Conservation (phyloP, 2,113 vertebrate species). For the Etia nguti region DNA sequence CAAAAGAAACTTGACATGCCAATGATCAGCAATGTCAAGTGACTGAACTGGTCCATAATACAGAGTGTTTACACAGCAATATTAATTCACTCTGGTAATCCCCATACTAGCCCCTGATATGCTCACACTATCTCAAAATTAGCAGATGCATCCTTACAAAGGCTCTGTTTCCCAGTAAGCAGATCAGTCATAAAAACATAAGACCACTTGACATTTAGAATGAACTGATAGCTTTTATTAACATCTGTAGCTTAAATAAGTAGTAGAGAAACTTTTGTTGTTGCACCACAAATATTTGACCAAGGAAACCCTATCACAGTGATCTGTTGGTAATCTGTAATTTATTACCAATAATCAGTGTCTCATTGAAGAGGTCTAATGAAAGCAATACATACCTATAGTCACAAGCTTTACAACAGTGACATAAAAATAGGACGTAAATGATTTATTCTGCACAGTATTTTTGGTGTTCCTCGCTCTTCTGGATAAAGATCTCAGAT, state of each 20-base stretch:
- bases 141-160: background rate
- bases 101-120: background rate
- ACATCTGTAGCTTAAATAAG: background rate
- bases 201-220: background rate
- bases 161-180: background rate
- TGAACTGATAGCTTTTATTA: background rate
- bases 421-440: background rate
- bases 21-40: slow-evolving; percentile 37
- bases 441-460: background rate
- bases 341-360: background rate
- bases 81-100: slow-evolving; percentile 33
- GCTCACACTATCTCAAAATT: background rate
- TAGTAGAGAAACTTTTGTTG: background rate
- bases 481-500: background rate
- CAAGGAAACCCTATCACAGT: background rate
- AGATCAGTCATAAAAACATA: background rate
- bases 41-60: slow-evolving; percentile 45
- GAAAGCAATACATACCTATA: background rate
- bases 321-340: background rate
- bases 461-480: background rate
- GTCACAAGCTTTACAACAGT: background rate
- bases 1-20: slow-evolving; percentile 25
- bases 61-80: slow-evolving; percentile 50
- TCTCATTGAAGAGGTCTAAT: background rate
- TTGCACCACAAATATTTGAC: background rate